phyloP scores from a whole-genome alignment of 2,888 invertebrate genomes.

The Calliopum simillimum region DNA sequence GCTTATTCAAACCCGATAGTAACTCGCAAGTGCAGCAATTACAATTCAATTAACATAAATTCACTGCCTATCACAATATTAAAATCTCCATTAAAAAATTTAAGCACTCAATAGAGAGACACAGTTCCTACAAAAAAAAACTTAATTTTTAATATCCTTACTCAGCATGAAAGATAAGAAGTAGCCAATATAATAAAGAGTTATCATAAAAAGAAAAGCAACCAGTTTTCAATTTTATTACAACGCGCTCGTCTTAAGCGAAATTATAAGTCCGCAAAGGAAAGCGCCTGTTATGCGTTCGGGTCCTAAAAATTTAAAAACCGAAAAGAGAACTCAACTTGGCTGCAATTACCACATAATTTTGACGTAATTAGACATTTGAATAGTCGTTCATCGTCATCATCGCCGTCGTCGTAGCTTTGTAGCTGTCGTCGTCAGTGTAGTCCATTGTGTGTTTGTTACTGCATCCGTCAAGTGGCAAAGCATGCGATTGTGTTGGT shows the following conservation, averaged over 20 bases:
- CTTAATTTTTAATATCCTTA: neutral
- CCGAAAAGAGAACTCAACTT: constrained; percentile 6
- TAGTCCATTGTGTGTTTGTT: constrained; percentile 4
- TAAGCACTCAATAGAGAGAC: neutral
- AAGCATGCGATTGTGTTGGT: neutral
- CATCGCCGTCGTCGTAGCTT: neutral
- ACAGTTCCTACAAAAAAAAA: neutral
- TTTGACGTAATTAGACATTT: constrained; percentile 34
- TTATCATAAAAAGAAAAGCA: neutral
- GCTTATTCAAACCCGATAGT: too few relatives aligned
- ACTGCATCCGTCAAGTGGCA: neutral
- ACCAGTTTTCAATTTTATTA: neutral
- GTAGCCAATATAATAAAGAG: neutral
- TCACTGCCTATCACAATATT: constrained; percentile 2
- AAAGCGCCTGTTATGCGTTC: neutral
- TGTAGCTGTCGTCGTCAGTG: neutral
- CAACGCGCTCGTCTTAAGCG: too few relatives aligned
- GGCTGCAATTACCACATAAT: constrained; percentile 21
- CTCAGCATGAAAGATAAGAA: neutral
- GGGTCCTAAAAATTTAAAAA: neutral
- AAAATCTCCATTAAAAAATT: neutral
- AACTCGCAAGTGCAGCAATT: neutral
- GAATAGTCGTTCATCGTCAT: constrained; percentile 13
- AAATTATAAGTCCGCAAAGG: neutral
- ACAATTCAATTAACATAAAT: constrained; percentile 27